Base-by-base conservation (phyloP, 1,140 invertebrate genomes). In the Carposina sasakii region DNA sequence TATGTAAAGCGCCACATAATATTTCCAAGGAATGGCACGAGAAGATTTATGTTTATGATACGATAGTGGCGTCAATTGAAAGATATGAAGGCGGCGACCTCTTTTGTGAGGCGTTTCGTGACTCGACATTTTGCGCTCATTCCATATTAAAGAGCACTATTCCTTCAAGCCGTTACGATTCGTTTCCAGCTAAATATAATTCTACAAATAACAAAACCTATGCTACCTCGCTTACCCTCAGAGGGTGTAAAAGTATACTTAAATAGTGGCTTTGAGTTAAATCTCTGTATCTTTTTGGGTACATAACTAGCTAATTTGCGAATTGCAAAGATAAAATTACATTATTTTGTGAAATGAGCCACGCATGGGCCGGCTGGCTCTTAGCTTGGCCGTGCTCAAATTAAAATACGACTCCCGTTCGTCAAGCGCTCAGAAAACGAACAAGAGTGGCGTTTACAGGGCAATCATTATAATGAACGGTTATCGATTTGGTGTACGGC, bases 391-490 rank as follows among this genome's bases (percentile, higher is more conserved):
- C 22, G 13, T 15, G 13, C 46, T 57, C 51, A 63, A 62, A 67
- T 71, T 67, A 66, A 67, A 64, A 65, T 53, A 60, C 61, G 70
- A 77, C 76, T 79, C 71, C 75, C 62, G 75, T 76, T 70, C 72
- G 74, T 76, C 65, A 70, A 76, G 47, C 61, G 46, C 51, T 54
- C 56, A 53, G 64, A 76, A 75, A 74, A 45, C 63, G 55, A 68
- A 64, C 57, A 67, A 67, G 62, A 67, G 50, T 64, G 55, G 67
- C 66, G 67, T 73, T 71, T 72, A 76, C 64, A 65, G 69, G 43
- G 60, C 71, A 76, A 78, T 82, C 76, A 81, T 78, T 79, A 73
- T 82, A 82, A 82, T 82, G 73, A 82, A 61, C 62, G 73, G 71
- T 77, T 76, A 82, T 82, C 78, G 78, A 82, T 79, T 81, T 76